Conservation (phyloP, 2,888 invertebrate genomes). For the Idaea straminata region DNA sequence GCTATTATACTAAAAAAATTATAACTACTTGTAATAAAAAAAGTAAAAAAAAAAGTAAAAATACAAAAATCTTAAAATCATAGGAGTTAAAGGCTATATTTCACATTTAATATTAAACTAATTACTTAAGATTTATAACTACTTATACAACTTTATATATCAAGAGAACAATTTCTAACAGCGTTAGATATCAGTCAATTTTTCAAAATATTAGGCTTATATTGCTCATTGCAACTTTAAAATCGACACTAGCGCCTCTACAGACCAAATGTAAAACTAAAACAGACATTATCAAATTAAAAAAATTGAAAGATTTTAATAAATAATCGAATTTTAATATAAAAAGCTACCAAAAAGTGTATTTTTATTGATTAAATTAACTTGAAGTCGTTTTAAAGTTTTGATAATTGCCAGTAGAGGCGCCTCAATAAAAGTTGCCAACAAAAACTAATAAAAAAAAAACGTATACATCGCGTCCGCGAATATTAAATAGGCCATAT, state of each 20-base stretch:
- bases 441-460: not conserved
- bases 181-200: constrained; percentile 71
- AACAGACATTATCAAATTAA: not conserved
- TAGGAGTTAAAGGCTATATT: constrained; percentile 14
- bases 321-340: not conserved
- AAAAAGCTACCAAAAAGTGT: no score
- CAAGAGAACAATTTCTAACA: constrained; percentile 29
- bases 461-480: not conserved
- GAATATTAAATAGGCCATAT: constrained; percentile 1
- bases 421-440: not conserved
- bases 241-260: constrained; percentile 4
- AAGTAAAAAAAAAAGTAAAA: not conserved
- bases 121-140: not conserved
- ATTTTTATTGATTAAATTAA: no score
- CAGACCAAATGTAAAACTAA: not conserved
- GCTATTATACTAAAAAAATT: not conserved
- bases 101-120: constrained; percentile 3
- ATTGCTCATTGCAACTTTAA: not conserved
- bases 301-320: not conserved
- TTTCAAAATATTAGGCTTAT: constrained; percentile 53
- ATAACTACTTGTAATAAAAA: not conserved
- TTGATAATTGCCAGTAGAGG: not conserved
- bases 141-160: not conserved
- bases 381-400: not conserved
- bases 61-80: not conserved